A percentile compares a stretch with the other conserved stretches of the same genome.
These are phyloP conservation scores for Chromoteleia sp. DNA, from an alignment of 2,888 invertebrate species.

Conservation along the genomic window DNA sequence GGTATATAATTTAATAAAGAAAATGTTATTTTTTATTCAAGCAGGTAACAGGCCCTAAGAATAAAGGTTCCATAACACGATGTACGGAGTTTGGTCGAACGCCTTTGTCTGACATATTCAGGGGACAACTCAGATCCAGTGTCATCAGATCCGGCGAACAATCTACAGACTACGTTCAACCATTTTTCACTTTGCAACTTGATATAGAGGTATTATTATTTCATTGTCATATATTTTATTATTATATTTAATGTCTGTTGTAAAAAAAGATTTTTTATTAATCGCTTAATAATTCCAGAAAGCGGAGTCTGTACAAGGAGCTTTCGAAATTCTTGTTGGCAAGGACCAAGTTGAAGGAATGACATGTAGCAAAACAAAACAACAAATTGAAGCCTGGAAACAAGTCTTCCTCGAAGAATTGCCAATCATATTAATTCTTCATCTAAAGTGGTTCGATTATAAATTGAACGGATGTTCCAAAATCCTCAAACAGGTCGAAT, in stretches of 20 bases:
- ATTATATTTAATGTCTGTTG: no score
- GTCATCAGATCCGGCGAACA: conserved; percentile 90
- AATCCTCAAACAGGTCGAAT: conserved; percentile 95
- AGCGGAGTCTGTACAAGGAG: conserved; percentile 93
- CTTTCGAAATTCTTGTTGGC: conserved; percentile 93
- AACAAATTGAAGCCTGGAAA: conserved; percentile 95
- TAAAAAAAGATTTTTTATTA: no score
- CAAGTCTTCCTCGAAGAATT: conserved; percentile 95
- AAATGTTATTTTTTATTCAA: background rate
- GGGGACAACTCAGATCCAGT: conserved; percentile 94
- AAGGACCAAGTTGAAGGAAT: conserved; percentile 95
- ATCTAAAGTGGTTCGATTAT: conserved; percentile 97
- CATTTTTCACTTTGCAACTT: conserved; percentile 97
- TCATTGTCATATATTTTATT: conserved; percentile 1
- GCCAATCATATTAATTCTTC: conserved; percentile 94
- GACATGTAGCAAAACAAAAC: conserved; percentile 91
- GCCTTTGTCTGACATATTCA: conserved; percentile 96
- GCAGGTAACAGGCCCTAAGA: conserved; percentile 93
- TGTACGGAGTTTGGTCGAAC: conserved; percentile 93
- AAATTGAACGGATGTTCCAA: conserved; percentile 95
- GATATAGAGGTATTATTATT: conserved; percentile 96
- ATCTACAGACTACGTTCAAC: conserved; percentile 96
- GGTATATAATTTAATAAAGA: no score
- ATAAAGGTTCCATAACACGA: conserved; percentile 94
- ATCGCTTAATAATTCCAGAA: conserved; percentile 88